Evolutionary conservation across 2,888 invertebrate genomes (phyloP).

Genomic region (Ophion ventricosus): DNA sequence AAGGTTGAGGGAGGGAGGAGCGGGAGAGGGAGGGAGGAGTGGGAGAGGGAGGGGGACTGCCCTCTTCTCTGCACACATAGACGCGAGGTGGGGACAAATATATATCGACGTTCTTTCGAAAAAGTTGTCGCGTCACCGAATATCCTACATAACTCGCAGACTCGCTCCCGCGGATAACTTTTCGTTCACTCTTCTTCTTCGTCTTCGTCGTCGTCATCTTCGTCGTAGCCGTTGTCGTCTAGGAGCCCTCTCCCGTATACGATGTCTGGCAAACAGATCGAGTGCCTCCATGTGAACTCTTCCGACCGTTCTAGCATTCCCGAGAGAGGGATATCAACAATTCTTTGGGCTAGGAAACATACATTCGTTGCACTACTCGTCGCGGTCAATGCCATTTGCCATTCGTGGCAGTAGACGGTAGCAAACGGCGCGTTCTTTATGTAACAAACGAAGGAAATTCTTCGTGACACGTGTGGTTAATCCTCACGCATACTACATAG

Average conservation of each 20-base stretch:
- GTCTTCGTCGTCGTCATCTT: constrained; percentile 58
- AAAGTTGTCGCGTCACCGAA: constrained; percentile 80
- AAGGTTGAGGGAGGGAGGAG: too few relatives aligned
- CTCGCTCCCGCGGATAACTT: constrained; percentile 72
- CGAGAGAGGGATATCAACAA: constrained; percentile 44
- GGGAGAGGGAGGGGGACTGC: constrained; percentile 37
- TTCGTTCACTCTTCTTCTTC: constrained; percentile 60
- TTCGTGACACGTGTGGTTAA: constrained; percentile 4
- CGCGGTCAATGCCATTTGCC: constrained; percentile 63
- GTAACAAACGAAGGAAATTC: constrained; percentile 68
- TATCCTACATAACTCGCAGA: constrained; percentile 76
- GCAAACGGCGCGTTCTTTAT: constrained; percentile 64
- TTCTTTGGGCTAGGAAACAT: constrained; percentile 50
- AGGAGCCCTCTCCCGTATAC: constrained; percentile 55
- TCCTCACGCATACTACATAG: constrained; percentile 59
- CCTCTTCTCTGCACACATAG: constrained; percentile 46
- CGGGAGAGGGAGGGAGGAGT: neutral
- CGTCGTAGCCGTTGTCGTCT: constrained; percentile 55
- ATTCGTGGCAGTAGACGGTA: constrained; percentile 37
- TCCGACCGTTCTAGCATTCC: constrained; percentile 45
- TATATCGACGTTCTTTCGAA: constrained; percentile 78
- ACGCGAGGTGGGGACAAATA: constrained; percentile 71
- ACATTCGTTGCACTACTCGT: constrained; percentile 60
- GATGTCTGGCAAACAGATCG: constrained; percentile 61
- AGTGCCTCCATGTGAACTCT: constrained; percentile 41